Conservation (phyloP, 2,888 invertebrate genomes). For the Brachynemurus nebulosus region DNA sequence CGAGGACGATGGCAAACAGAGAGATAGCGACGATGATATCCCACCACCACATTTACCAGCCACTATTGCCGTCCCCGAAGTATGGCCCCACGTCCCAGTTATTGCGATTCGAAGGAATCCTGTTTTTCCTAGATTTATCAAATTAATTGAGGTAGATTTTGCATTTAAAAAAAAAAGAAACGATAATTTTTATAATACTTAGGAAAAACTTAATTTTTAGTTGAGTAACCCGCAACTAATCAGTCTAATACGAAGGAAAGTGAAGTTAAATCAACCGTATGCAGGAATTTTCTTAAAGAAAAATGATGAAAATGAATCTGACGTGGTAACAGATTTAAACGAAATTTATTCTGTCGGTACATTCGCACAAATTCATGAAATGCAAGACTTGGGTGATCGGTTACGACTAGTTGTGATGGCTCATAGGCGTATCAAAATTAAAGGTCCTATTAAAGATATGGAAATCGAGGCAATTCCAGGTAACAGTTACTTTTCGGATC, state of each 20-base stretch:
- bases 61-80: conserved; percentile 86
- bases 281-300: conserved; percentile 93
- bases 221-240: conserved; percentile 76
- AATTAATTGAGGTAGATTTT: conserved; percentile 73
- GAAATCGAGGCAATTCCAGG: conserved; percentile 27
- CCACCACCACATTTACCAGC: conserved; percentile 55
- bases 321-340: conserved; percentile 66
- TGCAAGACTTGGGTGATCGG: conserved; percentile 88
- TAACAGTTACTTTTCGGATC: no score
- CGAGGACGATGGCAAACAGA: conserved; percentile 16
- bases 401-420: conserved; percentile 88
- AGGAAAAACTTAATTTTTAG: conserved; percentile 40
- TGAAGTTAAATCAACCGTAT: conserved; percentile 92
- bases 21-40: conserved; percentile 25
- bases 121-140: conserved; percentile 95
- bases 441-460: conserved; percentile 65
- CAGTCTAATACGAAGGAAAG: conserved; percentile 81
- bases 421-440: conserved; percentile 73
- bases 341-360: conserved; percentile 87
- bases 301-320: conserved; percentile 75
- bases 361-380: conserved; percentile 95
- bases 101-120: conserved; percentile 90
- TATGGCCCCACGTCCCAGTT: conserved; percentile 92
- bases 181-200: no score
- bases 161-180: not conserved